These are phyloP conservation scores for Holacanthella duospinosa DNA, from an alignment of 2,888 invertebrate genomes.

Conservation along the genomic window DNA sequence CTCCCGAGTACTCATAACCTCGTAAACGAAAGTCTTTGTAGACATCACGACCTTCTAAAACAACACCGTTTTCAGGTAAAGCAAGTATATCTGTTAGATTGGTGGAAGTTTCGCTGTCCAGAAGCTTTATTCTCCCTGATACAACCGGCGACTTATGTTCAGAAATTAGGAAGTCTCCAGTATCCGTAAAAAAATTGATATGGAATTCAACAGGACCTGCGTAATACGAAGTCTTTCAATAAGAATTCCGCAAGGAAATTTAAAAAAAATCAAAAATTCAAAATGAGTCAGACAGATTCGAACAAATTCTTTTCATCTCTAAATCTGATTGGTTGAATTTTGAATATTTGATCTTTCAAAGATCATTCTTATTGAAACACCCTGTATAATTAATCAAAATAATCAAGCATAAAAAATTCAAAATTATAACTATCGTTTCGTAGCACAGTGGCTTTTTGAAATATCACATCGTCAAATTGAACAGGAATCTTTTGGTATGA, in stretches of 20 bases:
- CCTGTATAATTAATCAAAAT: neutral
- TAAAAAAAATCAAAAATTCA: no score
- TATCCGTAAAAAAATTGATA: neutral
- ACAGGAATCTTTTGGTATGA: neutral
- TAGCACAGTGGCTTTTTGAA: neutral
- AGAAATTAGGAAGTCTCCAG: neutral
- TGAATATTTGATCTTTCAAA: no score
- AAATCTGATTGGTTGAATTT: no score
- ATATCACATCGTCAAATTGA: constrained; percentile 4
- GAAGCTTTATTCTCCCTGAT: neutral
- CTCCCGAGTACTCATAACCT: constrained; percentile 41
- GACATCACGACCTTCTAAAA: constrained; percentile 36
- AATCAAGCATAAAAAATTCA: neutral
- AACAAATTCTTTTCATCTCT: no score
- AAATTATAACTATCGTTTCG: neutral
- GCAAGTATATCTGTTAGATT: no score
- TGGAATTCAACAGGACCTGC: neutral
- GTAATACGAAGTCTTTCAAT: no score
- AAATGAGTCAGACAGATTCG: no score
- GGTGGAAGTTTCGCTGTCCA: no score
- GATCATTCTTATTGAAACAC: neutral
- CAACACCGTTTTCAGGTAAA: no score
- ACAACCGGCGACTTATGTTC: neutral
- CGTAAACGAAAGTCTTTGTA: constrained; percentile 41
- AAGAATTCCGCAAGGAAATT: no score